phyloP scores from a whole-genome alignment of 2,797 vertebrate genomes.

The Schizopygopsis malacanthus region DNA sequence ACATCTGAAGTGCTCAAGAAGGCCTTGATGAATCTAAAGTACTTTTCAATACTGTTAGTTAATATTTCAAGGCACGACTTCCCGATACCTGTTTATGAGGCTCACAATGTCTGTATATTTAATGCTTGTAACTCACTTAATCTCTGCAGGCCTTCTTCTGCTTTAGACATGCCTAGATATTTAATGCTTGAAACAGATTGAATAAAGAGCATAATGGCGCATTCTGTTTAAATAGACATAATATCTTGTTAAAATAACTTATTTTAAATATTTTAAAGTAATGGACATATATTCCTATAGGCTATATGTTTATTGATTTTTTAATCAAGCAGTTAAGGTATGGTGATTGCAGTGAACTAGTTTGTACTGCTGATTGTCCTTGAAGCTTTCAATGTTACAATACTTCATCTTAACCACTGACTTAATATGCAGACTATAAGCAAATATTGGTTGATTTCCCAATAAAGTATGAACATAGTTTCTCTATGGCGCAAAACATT shows the following conservation, averaged over 20 bases:
- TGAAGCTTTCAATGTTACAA: background rate
- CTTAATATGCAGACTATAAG: background rate
- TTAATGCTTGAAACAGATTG: background rate
- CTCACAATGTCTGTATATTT: slow-evolving; percentile 20
- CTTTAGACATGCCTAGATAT: background rate
- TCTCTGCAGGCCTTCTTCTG: slow-evolving; percentile 42
- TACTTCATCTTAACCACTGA: background rate
- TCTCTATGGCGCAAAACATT: background rate
- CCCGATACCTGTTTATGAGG: slow-evolving; percentile 26
- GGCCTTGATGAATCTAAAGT: slow-evolving; percentile 39
- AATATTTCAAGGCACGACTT: slow-evolving; percentile 16
- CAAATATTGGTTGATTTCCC: slow-evolving; percentile 30
- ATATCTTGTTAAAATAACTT: background rate
- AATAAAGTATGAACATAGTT: background rate
- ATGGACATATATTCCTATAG: slow-evolving; percentile 25
- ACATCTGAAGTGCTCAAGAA: slow-evolving; percentile 17
- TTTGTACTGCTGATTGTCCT: slow-evolving; percentile 13
- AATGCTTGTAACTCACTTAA: slow-evolving; percentile 27
- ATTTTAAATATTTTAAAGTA: background rate
- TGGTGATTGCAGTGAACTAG: slow-evolving; percentile 33
- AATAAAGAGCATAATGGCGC: background rate
- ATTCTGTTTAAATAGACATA: background rate
- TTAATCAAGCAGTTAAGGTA: slow-evolving; percentile 35
- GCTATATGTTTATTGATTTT: slow-evolving; percentile 9
- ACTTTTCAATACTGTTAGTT: slow-evolving; percentile 37